Base-by-base conservation (phyloP, 2,888 invertebrate genomes). In the Allophyes oxyacanthae region DNA sequence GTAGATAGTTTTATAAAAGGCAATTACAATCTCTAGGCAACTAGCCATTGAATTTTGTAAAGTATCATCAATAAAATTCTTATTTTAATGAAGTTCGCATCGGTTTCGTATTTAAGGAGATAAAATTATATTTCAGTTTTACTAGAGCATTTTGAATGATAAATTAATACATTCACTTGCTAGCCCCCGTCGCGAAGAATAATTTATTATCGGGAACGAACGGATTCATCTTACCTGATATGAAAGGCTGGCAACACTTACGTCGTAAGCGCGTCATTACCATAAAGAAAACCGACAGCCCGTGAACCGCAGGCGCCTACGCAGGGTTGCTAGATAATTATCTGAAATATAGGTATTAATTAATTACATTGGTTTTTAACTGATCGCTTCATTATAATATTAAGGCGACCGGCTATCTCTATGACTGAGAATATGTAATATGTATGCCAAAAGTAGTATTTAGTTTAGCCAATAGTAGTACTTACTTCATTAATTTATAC, bases 281-380 rank as follows among this genome's bases (percentile, higher is more conserved):
- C 82, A 87, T 88, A 86, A 86, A 81, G 74, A 73, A 83, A 87
- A 77, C 62, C 75, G 87, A 88, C 86, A 83, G 81, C 67, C 80
- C 83, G 85, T 87, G 73, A 88, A 87, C 69, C 64, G 50, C 70
- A 64, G 57, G 64, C 75, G 77, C 72, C 64, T 65, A 67, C 61
- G 70, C 38, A 45, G 51, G 36, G 36, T 11, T 60, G 36, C 28
- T 42, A 52, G 37, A 38, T 51, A 49, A 60, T 36, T 57, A 43
- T 49, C 15, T 42, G 26, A 14, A 30, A 13, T 28, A 38, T 0
- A 37, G 14, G 9, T 37, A 14, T 14, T 15, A 14, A 9, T 14
- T n/a, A n/a, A n/a, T n/a, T n/a, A n/a, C n/a, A n/a, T n/a, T n/a
- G n/a, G n/a, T n/a, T n/a, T n/a, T n/a, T n/a, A n/a, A n/a, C n/a